Base-by-base conservation (phyloP, 2,888 invertebrate genomes). In the Drosophila rellima region DNA sequence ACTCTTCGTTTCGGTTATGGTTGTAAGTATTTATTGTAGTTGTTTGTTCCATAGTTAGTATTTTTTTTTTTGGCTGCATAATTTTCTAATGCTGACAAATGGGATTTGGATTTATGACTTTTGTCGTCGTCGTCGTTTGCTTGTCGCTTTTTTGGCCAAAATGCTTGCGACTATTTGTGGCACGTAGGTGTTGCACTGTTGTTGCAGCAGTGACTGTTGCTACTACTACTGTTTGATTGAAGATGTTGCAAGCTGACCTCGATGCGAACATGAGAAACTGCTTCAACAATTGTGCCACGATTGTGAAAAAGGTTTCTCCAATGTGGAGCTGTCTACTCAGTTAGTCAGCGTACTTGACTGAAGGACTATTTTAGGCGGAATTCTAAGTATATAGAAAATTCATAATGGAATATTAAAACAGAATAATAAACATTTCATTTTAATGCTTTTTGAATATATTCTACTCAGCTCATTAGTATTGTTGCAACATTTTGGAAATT, bases 21-120 rank as follows among this genome's bases (percentile, higher is more conserved):
- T 71, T 59, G 52, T 11, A 37, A 39, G 26, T 35, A 47, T 45
- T 57, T 40, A 44, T 60, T 63, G 54, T 55, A 63, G 73, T 67
- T 55, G 50, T 63, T 72, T 65, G 64, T 61, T 51, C 33, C 61
- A 57, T 26, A 64, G 66, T 70, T 70, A 37, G 68, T 44, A 55
- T 42, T 55, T 61, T 64, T 63, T 20, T 61, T 48, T 65, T 67
- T 65, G 71, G 73, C 87, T 83, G 83, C 80, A 83, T 84, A 83
- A 88, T 85, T 85, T 88, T 86, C 88, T 88, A 88, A 85, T 88
- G 88, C 85, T 86, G 83, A 88, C 88, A 88, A 85, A 88, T 85
- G 85, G 86, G 83, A 87, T 83, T 83, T 83, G 87, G 68, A 83
- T 83, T 83, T 83, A 83, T 83, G 87, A 84, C 84, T 82, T 75